These are phyloP conservation scores for Dicentrarchus labrax DNA, from an alignment of 2,113 vertebrate species.

Conservation along the genomic window DNA sequence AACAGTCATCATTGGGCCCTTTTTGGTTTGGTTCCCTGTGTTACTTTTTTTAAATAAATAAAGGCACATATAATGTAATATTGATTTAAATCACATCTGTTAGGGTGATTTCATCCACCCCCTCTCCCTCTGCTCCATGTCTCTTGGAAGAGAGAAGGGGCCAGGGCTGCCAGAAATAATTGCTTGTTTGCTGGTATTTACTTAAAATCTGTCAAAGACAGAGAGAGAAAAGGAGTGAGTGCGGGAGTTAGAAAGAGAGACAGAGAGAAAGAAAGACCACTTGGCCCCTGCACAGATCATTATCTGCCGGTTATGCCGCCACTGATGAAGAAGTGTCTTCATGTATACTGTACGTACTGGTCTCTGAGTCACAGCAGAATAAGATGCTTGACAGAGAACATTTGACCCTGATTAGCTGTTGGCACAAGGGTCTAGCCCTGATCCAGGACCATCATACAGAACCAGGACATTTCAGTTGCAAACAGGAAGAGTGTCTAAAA, in stretches of 20 bases:
- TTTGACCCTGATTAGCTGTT: slow-evolving; percentile 2
- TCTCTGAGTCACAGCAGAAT: slow-evolving; percentile 12
- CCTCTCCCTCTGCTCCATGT: slow-evolving; percentile 73
- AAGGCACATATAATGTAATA: slow-evolving; percentile 83
- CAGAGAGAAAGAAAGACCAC: slow-evolving; percentile 41
- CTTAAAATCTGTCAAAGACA: slow-evolving; percentile 83
- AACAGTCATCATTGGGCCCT: slow-evolving; percentile 71
- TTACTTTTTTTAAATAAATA: slow-evolving; percentile 74
- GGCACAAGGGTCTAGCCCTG: neutral
- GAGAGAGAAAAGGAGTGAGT: slow-evolving; percentile 59
- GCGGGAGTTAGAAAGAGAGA: slow-evolving; percentile 57
- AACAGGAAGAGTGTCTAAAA: neutral
- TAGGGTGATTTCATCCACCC: slow-evolving; percentile 84
- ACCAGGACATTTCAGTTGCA: neutral
- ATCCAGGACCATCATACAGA: neutral
- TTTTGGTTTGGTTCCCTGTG: slow-evolving; percentile 69
- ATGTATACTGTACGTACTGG: slow-evolving; percentile 8
- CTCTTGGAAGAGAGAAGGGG: slow-evolving; percentile 77
- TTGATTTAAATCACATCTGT: slow-evolving; percentile 88
- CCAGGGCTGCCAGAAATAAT: slow-evolving; percentile 84
- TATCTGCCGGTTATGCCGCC: slow-evolving; percentile 50
- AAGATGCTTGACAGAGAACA: neutral
- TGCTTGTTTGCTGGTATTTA: slow-evolving; percentile 87
- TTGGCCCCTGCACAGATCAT: slow-evolving; percentile 59
- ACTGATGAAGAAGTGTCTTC: slow-evolving; percentile 17